phyloP scores from a whole-genome alignment of 2,797 vertebrate species.

The Otolemur crassicaudatus region DNA sequence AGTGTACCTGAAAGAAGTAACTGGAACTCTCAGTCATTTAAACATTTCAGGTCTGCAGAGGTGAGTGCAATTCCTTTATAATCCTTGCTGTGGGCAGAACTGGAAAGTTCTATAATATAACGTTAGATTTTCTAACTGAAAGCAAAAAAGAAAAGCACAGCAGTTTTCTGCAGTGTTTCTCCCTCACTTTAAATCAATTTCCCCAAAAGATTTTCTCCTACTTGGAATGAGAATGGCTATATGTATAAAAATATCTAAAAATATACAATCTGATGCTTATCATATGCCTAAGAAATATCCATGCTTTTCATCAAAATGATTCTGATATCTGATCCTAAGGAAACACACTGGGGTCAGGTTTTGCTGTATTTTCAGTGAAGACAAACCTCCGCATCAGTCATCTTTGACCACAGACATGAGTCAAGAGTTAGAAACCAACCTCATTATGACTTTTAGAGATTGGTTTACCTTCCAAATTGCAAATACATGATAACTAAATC shows the following conservation, averaged over 20 bases:
- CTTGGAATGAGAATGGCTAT: not conserved
- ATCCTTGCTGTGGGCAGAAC: not conserved
- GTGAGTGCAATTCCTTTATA: not conserved
- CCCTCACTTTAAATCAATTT: constrained; percentile 1
- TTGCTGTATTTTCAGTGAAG: not conserved
- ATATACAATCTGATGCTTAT: not conserved
- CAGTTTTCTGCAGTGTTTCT: not conserved
- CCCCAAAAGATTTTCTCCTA: not conserved
- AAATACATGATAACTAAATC: not conserved
- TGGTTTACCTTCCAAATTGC: not conserved
- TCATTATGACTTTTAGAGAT: not conserved
- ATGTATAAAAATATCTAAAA: not conserved
- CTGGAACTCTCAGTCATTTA: constrained; percentile 27
- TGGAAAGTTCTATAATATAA: not conserved
- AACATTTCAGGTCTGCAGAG: constrained; percentile 19
- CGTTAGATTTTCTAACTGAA: not conserved
- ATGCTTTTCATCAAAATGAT: not conserved
- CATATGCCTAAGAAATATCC: not conserved
- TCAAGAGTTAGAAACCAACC: not conserved
- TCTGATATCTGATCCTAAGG: not conserved
- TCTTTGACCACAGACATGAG: not conserved
- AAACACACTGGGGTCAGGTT: not conserved
- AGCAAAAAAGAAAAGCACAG: not conserved
- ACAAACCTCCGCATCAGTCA: not conserved
- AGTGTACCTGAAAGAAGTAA: not conserved